These are phyloP conservation scores for Julus scandinavius DNA, from an alignment of 2,888 invertebrate species.

Conservation along the genomic window DNA sequence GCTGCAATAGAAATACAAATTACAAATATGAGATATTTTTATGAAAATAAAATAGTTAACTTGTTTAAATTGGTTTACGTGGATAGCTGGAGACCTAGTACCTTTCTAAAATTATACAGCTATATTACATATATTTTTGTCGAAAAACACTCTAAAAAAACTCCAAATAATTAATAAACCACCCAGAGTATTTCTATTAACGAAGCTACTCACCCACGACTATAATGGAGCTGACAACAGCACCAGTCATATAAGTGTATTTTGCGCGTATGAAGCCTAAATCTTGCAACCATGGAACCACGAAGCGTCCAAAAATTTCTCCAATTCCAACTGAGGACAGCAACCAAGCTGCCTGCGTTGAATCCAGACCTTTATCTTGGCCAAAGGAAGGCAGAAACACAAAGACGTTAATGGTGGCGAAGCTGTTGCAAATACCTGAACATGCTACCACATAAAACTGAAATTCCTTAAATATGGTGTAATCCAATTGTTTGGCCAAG, in stretches of 20 bases:
- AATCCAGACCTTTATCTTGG: constrained; percentile 12
- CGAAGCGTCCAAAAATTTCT: constrained; percentile 53
- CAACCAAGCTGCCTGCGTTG: constrained; percentile 44
- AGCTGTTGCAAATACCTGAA: constrained; percentile 41
- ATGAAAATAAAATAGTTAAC: too few species aligned
- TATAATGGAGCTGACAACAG: not conserved
- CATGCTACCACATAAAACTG: constrained; percentile 48
- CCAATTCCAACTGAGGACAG: constrained; percentile 54
- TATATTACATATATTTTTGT: too few species aligned
- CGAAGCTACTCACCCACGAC: not conserved
- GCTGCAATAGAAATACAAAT: constrained; percentile 26
- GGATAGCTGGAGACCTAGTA: too few species aligned
- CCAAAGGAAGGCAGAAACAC: constrained; percentile 53
- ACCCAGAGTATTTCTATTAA: not conserved
- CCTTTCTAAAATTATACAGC: not conserved
- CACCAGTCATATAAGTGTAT: constrained; percentile 51
- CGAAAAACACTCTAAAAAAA: too few species aligned
- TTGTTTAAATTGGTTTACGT: too few species aligned
- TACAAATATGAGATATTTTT: too few species aligned
- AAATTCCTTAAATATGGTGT: constrained; percentile 45
- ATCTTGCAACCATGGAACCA: constrained; percentile 50
- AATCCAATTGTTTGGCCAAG: constrained; percentile 52
- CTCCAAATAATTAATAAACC: too few species aligned
- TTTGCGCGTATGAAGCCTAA: constrained; percentile 38
- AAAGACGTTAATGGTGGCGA: constrained; percentile 49